Conservation (phyloP, 2,888 invertebrate genomes). For the Cerastoderma edule region DNA sequence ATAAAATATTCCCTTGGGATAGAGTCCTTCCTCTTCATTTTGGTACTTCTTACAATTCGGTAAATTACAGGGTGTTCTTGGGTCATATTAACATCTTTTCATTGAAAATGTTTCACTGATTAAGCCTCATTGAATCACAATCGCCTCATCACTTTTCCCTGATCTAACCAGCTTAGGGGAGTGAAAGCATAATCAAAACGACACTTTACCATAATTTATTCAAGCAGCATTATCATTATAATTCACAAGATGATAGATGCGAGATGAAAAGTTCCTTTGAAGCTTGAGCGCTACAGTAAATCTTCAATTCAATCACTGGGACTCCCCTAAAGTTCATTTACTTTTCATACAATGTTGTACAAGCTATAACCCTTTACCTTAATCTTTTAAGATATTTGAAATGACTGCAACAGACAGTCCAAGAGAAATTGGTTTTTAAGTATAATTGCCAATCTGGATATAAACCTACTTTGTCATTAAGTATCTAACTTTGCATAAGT, state of each 20-base stretch:
- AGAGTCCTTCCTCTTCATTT: too few species aligned
- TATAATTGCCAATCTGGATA: too few species aligned
- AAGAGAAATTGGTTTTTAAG: too few species aligned
- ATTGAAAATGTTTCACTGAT: constrained; percentile 25
- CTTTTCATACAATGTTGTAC: constrained; percentile 12
- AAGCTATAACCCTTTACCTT: neutral
- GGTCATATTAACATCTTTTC: constrained; percentile 23
- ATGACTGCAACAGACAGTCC: too few species aligned
- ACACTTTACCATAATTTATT: constrained; percentile 27
- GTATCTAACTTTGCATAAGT: too few species aligned
- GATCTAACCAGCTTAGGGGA: constrained; percentile 6
- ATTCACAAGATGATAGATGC: constrained; percentile 23
- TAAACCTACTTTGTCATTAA: too few species aligned
- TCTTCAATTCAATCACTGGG: constrained; percentile 3
- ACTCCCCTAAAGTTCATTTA: constrained; percentile 23
- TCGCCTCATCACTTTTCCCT: constrained; percentile 18
- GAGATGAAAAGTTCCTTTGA: constrained; percentile 24
- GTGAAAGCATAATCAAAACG: constrained; percentile 23
- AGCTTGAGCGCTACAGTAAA: constrained; percentile 12
- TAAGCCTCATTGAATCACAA: constrained; percentile 18
- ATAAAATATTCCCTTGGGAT: too few species aligned
- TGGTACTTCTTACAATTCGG: too few species aligned
- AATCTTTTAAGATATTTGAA: too few species aligned
- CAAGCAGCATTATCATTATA: constrained; percentile 24
- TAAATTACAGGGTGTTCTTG: constrained; percentile 18